Evolutionary conservation across 2,888 invertebrate species (phyloP), one percentile per base, ranked within the genome.

Genomic region (Sinohyriopsis cumingii): DNA sequence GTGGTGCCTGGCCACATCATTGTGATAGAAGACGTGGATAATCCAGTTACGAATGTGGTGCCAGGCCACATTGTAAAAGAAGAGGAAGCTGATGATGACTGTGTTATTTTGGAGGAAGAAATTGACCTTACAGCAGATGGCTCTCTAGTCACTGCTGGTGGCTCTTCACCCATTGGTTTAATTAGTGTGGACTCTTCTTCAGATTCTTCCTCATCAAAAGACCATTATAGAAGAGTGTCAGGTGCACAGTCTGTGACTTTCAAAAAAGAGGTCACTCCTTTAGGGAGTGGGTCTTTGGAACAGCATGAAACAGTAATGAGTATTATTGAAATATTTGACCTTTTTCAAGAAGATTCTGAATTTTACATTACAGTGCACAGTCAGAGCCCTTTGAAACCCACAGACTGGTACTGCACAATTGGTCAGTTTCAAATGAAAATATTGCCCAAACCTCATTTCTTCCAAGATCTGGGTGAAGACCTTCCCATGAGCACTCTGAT

Each of bases 311-410:
- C 12, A 12, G 12, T 9, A 45, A 45, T 45, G 45, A 45, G 45
- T 45, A 9, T 45, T 45, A 45, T 66, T 20, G 75, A 78, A 15
- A 73, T 80, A 45, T 82, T 82, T 68, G 59, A 80, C 28, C 55
- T 72, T 15, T 72, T 79, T 63, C 61, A 82, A 20, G 73, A 83
- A 45, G 72, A 81, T n/a, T 84, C 83, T 72, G 60, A 75, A 15
- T 82, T 81, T 67, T 78, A 70, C 65, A 28, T 86, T 2, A 75
- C 71, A 24, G 59, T 84, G 45, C 57, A 67, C 15, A 63, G 65
- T 15, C 33, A 75, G 22, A 57, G 68, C 5, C 63, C 60, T 9
- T 18, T 72, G 3, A 79, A 77, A 55, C 56, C 69, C 53, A 66
- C 63, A 20, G 71, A 76, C n/a, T 79, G 80, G 82, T 63, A 57